Evolutionary conservation across 1,140 invertebrate species (phyloP).

Genomic region (Procambarus virginalis): DNA sequence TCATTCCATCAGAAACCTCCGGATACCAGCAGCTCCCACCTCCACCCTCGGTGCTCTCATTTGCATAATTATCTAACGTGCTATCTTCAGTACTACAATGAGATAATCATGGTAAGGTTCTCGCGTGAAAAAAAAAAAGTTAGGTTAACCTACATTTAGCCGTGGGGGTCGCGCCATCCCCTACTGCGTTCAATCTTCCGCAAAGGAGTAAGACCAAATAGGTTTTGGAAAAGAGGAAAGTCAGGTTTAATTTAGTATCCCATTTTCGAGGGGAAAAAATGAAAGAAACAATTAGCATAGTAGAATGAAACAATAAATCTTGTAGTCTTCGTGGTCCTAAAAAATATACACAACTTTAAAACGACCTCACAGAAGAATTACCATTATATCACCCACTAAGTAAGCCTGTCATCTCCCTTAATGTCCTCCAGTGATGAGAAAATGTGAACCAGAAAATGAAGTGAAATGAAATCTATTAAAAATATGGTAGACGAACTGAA

Average conservation of each 20-base stretch:
- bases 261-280: conserved; percentile 16
- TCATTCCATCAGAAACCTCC: neutral
- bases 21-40: neutral
- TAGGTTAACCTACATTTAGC: conserved; percentile 63
- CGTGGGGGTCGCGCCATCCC: conserved; percentile 50
- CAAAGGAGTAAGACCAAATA: conserved; percentile 64
- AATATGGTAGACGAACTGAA: neutral
- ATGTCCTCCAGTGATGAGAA: conserved; percentile 2
- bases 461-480: neutral
- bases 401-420: neutral
- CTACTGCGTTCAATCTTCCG: conserved; percentile 63
- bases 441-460: neutral
- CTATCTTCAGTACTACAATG: conserved; percentile 64
- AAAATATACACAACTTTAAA: neutral
- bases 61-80: conserved; percentile 60
- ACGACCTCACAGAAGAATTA: neutral
- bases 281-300: conserved; percentile 52
- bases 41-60: conserved; percentile 42
- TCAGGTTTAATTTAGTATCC: conserved; percentile 60
- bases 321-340: neutral
- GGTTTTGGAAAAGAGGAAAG: conserved; percentile 58
- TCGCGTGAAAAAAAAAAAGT: conserved; percentile 41
- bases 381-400: neutral
- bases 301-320: conserved; percentile 17
- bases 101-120: conserved; percentile 57